These are phyloP conservation scores for Microvelia longipes DNA, from an alignment of 1,140 invertebrate genomes.

Conservation along the genomic window DNA sequence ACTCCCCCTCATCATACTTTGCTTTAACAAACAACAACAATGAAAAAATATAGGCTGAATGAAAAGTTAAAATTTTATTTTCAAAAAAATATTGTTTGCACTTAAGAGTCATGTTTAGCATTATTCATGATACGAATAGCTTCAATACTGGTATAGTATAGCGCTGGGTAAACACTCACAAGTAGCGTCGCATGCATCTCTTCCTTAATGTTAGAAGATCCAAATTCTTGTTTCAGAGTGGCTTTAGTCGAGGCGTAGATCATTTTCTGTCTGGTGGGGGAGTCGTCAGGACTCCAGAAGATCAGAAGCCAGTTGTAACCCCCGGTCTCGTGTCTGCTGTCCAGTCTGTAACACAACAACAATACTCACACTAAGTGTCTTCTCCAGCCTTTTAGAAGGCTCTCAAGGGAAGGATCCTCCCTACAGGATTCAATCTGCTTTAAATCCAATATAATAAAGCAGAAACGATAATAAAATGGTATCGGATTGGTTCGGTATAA, in stretches of 20 bases:
- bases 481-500: too few species aligned
- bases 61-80: too few species aligned
- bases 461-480: too few species aligned
- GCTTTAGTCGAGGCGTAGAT: slow-evolving; percentile 96
- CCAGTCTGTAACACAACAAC: slow-evolving; percentile 47
- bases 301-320: slow-evolving; percentile 90
- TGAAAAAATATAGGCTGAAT: too few species aligned
- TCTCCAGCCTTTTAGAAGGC: background rate
- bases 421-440: slow-evolving; percentile 1
- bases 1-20: too few species aligned
- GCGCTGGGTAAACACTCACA: too few species aligned
- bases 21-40: too few species aligned
- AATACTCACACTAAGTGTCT: too few species aligned
- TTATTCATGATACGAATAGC: too few species aligned
- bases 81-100: too few species aligned
- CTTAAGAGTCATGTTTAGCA: too few species aligned
- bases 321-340: slow-evolving; percentile 56
- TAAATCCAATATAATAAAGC: background rate
- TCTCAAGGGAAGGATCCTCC: background rate
- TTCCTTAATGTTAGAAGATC: slow-evolving; percentile 72
- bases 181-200: slow-evolving; percentile 76
- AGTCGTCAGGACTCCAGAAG: slow-evolving; percentile 83
- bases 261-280: slow-evolving; percentile 90
- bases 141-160: too few species aligned
- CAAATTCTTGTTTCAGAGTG: slow-evolving; percentile 93